phyloP scores from a whole-genome alignment of 2,113 vertebrate species.

The Dinomys branickii region DNA sequence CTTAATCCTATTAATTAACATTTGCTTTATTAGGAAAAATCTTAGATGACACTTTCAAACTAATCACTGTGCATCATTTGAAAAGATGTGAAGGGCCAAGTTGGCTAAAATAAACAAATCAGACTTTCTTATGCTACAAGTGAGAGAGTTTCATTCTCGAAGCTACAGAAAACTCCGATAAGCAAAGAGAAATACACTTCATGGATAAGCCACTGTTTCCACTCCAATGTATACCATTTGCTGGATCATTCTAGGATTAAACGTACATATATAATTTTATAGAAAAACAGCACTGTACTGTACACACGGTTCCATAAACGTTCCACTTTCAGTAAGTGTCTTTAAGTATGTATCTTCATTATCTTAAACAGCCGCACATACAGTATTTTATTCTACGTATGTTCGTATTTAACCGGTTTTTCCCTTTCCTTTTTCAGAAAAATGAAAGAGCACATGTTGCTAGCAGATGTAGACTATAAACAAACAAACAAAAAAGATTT shows the following conservation, averaged over 20 bases:
- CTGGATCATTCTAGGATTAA: not conserved
- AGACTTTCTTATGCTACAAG: slow-evolving; percentile 12
- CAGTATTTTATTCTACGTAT: not conserved
- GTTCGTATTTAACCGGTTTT: not conserved
- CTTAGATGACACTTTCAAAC: slow-evolving; percentile 17
- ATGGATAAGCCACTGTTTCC: not conserved
- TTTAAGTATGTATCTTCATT: slow-evolving; percentile 4
- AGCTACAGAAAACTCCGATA: not conserved
- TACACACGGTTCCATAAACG: not conserved
- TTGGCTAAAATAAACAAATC: slow-evolving; percentile 1
- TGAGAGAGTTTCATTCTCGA: not conserved
- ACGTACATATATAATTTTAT: not conserved
- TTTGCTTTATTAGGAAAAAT: not conserved
- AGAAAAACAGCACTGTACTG: not conserved
- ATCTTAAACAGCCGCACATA: not conserved
- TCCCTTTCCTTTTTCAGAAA: not conserved
- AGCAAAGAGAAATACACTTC: not conserved
- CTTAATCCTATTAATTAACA: not conserved
- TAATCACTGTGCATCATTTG: not conserved
- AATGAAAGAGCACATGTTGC: not conserved
- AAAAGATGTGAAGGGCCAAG: not conserved
- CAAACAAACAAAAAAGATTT: not conserved
- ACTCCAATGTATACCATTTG: not conserved
- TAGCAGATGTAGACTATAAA: not conserved
- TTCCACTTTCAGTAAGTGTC: not conserved